phyloP scores from a whole-genome alignment of 2,797 vertebrate genomes.

The Tragelaphus eurycerus region DNA sequence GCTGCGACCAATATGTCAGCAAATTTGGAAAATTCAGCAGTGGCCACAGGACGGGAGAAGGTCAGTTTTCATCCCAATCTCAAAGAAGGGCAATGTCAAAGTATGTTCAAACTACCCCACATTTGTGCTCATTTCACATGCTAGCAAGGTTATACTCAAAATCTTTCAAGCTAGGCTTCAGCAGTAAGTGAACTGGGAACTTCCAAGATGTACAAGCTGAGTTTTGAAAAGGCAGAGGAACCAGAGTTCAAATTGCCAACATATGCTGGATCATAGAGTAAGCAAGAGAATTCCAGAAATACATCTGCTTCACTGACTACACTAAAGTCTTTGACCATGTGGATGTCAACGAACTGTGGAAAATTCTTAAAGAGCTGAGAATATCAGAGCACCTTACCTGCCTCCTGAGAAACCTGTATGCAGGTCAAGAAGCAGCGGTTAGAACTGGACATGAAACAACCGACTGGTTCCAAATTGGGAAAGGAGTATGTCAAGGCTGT shows the following conservation, averaged over 20 bases:
- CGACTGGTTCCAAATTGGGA: neutral
- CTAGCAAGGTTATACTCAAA: neutral
- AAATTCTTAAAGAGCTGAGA: neutral
- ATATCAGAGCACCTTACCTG: neutral
- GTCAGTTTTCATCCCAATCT: neutral
- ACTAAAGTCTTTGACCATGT: neutral
- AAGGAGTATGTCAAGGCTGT: neutral
- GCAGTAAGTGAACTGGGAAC: neutral
- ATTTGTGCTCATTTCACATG: neutral
- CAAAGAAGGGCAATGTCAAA: neutral
- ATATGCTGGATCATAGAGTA: neutral
- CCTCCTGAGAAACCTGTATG: neutral
- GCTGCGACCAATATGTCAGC: accelerated
- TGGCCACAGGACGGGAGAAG: neutral
- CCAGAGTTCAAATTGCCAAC: neutral
- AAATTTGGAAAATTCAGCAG: neutral
- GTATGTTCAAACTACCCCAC: neutral
- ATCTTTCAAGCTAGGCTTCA: neutral
- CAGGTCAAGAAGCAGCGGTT: neutral
- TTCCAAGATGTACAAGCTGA: neutral
- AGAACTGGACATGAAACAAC: neutral
- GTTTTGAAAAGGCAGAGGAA: neutral
- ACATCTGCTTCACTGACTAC: neutral
- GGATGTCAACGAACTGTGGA: neutral
- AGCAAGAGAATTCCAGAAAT: neutral